Evolutionary conservation across 1,140 invertebrate genomes (phyloP), one percentile per base, ranked within the genome.

Genomic region (Luehdorfia chinensis): DNA sequence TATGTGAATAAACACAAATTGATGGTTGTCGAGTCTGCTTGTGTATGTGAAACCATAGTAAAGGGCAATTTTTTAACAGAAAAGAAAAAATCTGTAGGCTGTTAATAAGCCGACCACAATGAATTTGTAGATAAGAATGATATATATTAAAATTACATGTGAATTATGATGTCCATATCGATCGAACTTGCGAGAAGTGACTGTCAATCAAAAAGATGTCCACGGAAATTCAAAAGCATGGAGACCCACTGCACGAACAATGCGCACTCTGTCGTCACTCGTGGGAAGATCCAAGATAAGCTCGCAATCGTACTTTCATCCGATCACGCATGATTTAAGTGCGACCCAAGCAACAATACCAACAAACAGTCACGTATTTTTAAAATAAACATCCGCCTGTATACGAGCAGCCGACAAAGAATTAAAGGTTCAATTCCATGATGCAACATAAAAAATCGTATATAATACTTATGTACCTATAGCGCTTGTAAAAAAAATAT

Each of bases 301-400:
- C 50, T 59, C 43, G 52, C 60, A 55, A 66, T 71, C 52, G 60
- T 66, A 76, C 72, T 79, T 77, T 78, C 77, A 74, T 75, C 66
- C 57, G 56, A 81, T 79, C 72, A 75, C 65, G 72, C 75, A 66
- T 78, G 75, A 77, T 77, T 72, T 71, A 78, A 75, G 66, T 70
- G 75, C 57, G 67, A 68, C 73, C 58, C 52, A 37, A 21, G 63
- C 55, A 66, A 75, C 72, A 74, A 72, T 72, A 54, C 58, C 53
- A 55, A 54, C 58, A 64, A 62, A 65, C 59, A 52, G 60, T 65
- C 68, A 68, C 64, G 68, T 72, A 67, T 61, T 54, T 39, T 45
- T 53, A 60, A 57, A 54, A 54, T 62, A 62, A 59, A 45, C 59
- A 37, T 23, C 9, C 18, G 18, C 4, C 16, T 21, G 34, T 19